Percentiles rank a stretch among this genome's conserved stretches.
Evolutionary conservation across 2,888 invertebrate genomes (phyloP).

Genomic region (Drosophila aldrichi): DNA sequence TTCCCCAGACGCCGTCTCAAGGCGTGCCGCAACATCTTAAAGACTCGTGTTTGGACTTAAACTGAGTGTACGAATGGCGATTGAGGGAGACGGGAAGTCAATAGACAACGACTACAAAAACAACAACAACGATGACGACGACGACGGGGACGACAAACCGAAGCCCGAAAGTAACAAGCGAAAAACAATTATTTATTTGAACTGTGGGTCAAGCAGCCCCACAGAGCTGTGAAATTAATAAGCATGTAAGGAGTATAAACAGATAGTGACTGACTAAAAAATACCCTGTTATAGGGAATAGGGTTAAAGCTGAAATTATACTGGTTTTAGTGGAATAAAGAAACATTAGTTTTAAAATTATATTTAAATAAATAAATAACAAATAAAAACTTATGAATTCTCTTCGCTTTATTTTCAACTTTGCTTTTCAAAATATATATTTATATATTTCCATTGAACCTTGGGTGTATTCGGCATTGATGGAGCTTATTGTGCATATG

Average conservation of each 20-base stretch:
- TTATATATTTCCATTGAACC: too few relatives aligned
- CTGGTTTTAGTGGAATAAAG: too few relatives aligned
- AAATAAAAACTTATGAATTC: too few relatives aligned
- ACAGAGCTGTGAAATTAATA: conserved; percentile 24
- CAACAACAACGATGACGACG: not conserved
- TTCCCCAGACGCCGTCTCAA: conserved; percentile 37
- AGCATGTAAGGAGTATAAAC: not conserved
- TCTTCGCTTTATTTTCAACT: too few relatives aligned
- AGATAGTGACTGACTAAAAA: not conserved
- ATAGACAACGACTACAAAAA: conserved; percentile 23
- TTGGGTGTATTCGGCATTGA: too few relatives aligned
- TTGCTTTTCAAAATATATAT: too few relatives aligned
- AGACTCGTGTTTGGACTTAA: conserved; percentile 12
- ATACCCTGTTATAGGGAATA: not conserved
- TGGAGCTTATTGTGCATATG: too few relatives aligned
- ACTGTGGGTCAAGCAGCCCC: conserved; percentile 63
- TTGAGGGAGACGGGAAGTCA: not conserved
- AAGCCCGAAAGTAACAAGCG: conserved; percentile 22
- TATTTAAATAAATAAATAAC: too few relatives aligned
- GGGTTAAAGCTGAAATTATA: not conserved
- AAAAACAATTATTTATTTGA: conserved; percentile 72
- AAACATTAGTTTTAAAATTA: too few relatives aligned
- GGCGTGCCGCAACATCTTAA: conserved; percentile 29
- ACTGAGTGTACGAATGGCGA: conserved; percentile 6
- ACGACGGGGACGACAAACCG: conserved; percentile 8